Evolutionary conservation across 2,113 vertebrate genomes (phyloP).

Genomic region (Gila orcuttii): DNA sequence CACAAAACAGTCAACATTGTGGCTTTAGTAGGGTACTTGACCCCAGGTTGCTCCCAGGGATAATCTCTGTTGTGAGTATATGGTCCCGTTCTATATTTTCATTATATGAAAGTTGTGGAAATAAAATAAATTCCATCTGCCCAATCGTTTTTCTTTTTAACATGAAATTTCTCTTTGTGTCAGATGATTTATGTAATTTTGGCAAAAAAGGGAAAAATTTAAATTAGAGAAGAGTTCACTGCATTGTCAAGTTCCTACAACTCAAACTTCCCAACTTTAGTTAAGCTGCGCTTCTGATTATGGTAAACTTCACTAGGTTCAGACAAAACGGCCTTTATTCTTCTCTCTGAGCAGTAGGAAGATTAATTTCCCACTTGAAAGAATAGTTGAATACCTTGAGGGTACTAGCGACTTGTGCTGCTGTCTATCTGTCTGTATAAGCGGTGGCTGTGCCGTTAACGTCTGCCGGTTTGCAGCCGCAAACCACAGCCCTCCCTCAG

Average conservation of each 20-base stretch:
- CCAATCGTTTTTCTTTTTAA: neutral
- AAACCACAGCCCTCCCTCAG: conserved; percentile 58
- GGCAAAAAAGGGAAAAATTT: neutral
- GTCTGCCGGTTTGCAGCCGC: conserved; percentile 54
- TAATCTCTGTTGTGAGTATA: neutral
- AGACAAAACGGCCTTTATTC: conserved; percentile 50
- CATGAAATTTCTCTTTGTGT: conserved; percentile 7
- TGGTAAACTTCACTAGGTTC: conserved; percentile 23
- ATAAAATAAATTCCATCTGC: neutral
- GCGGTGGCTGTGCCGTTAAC: conserved; percentile 52
- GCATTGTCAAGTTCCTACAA: conserved; percentile 26
- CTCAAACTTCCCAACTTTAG: conserved; percentile 20
- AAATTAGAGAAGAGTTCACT: conserved; percentile 9
- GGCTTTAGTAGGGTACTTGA: neutral
- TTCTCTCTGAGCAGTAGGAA: conserved; percentile 46
- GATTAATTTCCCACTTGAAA: conserved; percentile 56
- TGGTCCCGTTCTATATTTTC: neutral
- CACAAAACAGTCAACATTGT: neutral
- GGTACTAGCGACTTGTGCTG: conserved; percentile 53
- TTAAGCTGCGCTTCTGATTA: conserved; percentile 35
- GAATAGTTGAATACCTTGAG: conserved; percentile 60
- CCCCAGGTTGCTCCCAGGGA: neutral
- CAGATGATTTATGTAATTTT: neutral
- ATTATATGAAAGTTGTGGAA: neutral
- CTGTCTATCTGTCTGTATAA: conserved; percentile 53